Conservation (phyloP, 1,140 invertebrate genomes). For the fruit fly (Drosophila melanogaster) region DNA sequence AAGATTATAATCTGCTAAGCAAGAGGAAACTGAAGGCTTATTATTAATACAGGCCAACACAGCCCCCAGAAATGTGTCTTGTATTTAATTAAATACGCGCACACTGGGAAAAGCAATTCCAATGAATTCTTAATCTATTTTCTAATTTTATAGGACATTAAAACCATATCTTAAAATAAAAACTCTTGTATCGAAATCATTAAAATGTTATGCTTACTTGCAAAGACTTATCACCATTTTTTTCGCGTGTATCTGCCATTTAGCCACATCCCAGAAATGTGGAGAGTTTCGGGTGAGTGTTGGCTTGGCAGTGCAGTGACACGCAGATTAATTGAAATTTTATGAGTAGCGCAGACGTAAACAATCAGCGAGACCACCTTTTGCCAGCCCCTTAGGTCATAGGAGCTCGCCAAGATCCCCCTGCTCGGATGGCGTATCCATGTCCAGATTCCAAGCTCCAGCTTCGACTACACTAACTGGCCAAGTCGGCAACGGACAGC, state of each 20-base stretch:
- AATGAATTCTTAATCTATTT: too few species aligned
- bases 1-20: slow-evolving; percentile 66
- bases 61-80: slow-evolving; percentile 40
- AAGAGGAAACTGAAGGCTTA: slow-evolving; percentile 60
- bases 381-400: slow-evolving; percentile 80
- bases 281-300: neutral
- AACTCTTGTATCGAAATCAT: too few species aligned
- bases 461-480: slow-evolving; percentile 24
- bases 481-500: slow-evolving; percentile 37
- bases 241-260: slow-evolving; percentile 27
- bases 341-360: slow-evolving; percentile 82
- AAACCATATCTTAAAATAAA: too few species aligned
- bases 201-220: too few species aligned
- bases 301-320: slow-evolving; percentile 57
- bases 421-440: slow-evolving; percentile 38
- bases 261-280: slow-evolving; percentile 12
- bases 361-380: slow-evolving; percentile 81
- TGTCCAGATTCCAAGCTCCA: neutral
- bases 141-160: too few species aligned
- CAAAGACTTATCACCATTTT: neutral
- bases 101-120: neutral
- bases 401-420: slow-evolving; percentile 39
- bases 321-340: slow-evolving; percentile 83
- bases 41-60: slow-evolving; percentile 66
- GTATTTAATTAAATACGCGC: slow-evolving; percentile 72